Base-by-base conservation (phyloP, 2,888 invertebrate genomes). In the Amiota communis region DNA sequence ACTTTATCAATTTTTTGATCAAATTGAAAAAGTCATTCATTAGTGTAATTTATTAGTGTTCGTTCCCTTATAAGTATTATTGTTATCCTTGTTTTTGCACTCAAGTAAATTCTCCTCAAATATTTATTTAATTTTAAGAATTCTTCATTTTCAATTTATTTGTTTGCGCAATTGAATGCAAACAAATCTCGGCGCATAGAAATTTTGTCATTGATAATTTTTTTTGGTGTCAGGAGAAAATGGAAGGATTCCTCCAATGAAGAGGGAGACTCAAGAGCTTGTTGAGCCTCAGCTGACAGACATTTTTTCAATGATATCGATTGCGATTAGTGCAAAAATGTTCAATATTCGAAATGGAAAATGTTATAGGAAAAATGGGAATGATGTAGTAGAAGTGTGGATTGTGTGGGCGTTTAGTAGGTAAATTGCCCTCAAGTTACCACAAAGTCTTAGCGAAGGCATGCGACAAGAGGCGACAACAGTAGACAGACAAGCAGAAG, bases 131-230 rank as follows among this genome's bases (percentile, higher is more conserved):
- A 83, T 83, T 83, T 84, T 79, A 76, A 84, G 86, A 75, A 83
- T 81, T 80, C 85, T 83, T 82, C 78, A 81, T 86, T 86, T 85
- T 85, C 78, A 81, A 85, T 86, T 85, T 85, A 85, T 85, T 86
- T 85, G 83, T 84, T 84, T 85, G 78, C 80, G 77, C 81, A 83
- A 80, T 73, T 76, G 78, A 75, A 78, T 74, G 72, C 80, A 80
- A 81, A 81, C 78, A 65, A 80, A 78, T 77, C 78, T 72, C 76
- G 70, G 53, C 67, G 53, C 20, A 53, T 36, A 36, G 36, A 68
- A 68, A 68, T 68, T 68, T 51, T 68, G 67, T 68, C 67, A 68
- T 68, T 68, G 67, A 68, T 68, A 68, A 68, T 68, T 68, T 68
- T 36, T n/a, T 17, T n/a, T 17, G 10, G 49, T 49, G 15, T 15